Evolutionary conservation across 2,113 vertebrate genomes (phyloP), one percentile per base, ranked within the genome.

Genomic region (Chionis minor): DNA sequence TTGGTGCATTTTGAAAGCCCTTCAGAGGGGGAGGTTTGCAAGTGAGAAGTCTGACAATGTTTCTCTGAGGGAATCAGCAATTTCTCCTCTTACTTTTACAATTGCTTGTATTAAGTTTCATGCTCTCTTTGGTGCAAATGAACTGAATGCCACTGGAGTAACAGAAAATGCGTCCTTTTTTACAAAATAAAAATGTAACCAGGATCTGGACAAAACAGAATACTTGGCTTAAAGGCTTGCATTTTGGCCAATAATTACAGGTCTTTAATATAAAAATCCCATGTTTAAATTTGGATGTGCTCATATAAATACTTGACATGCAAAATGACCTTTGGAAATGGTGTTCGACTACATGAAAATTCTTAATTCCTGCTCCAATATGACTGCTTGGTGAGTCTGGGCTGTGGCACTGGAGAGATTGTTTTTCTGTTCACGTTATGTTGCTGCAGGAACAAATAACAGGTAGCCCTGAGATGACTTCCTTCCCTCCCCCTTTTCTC

Each of bases 61-160:
- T 91, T 81, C 59, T 94, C 67, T 47, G 63, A 81, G 40, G 42
- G 47, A 81, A 55, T 66, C 11, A 8, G 56, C 44, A 83, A 47
- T 81, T 90, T 70, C 38, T 86, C 21, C 18, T 86, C 18, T 65
- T 69, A 44, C 35, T 84, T 94, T 90, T 88, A 23, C 47, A 59
- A 10, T 71, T 62, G 23, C 23, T 83, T 88, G 20, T 52, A 33
- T 52, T 51, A 87, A 81, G 18, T 55, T 67, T 55, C 51, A 66
- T 30, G 12, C 19, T 67, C 2, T 65, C 26, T 81, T 83, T 56
- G 30, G 14, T 86, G 13, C 61, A 81, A 74, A n/a, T 78, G 40
- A 74, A 55, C 30, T 78, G 61, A 94, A 84, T 79, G 20, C 7
- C 47, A 56, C 33, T 54, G 52, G 18, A 69, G 22, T 52, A 79